These are phyloP conservation scores for Buceros bicornis DNA, from an alignment of 2,797 vertebrate genomes.

Conservation along the genomic window DNA sequence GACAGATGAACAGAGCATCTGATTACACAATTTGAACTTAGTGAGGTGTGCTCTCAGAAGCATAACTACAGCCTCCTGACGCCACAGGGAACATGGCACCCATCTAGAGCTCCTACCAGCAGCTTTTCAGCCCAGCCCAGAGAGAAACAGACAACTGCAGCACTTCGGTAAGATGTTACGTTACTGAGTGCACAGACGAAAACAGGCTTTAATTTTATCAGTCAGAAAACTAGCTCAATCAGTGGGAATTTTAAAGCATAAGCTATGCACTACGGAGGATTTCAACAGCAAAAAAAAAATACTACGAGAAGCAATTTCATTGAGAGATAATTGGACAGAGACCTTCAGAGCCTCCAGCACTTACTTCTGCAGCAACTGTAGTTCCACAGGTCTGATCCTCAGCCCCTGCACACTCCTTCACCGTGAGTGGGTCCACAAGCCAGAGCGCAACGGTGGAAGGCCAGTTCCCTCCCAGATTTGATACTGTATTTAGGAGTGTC, in stretches of 20 bases:
- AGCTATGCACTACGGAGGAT: neutral
- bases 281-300: neutral
- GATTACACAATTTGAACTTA: neutral
- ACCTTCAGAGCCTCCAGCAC: neutral
- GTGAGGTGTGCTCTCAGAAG: neutral
- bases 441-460: slow-evolving; percentile 94
- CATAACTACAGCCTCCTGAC: neutral
- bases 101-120: neutral
- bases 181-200: neutral
- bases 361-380: slow-evolving; percentile 85
- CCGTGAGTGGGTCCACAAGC: slow-evolving; percentile 95
- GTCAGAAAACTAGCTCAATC: neutral
- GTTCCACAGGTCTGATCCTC: slow-evolving; percentile 86
- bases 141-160: neutral
- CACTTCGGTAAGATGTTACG: neutral
- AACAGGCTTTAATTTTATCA: neutral
- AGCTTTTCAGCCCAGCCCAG: neutral
- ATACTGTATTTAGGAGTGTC: slow-evolving; percentile 96
- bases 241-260: neutral
- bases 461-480: slow-evolving; percentile 97
- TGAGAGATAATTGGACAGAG: neutral
- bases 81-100: accelerated
- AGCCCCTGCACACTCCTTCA: slow-evolving; percentile 89
- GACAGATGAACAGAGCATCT: neutral
- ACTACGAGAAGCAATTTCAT: neutral